Base-by-base conservation (phyloP, 2,113 vertebrate genomes). In the Albula glossodonta region DNA sequence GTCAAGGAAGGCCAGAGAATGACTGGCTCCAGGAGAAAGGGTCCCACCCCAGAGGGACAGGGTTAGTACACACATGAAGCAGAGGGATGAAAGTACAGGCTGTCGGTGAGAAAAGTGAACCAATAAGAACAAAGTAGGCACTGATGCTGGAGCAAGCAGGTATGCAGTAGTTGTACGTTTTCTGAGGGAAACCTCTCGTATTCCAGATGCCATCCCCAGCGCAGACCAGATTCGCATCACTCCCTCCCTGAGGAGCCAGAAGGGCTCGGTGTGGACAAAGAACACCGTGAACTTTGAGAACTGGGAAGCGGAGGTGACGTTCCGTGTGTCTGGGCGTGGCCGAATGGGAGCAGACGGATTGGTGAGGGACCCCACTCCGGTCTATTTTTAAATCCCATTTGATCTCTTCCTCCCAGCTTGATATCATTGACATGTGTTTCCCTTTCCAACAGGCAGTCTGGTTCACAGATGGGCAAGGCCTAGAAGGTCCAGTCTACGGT, bases 251-350 rank as follows among this genome's bases (percentile, higher is more conserved):
- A 97, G 97, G 92, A 99, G 98, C 91, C 98, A 99, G 74, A 96
- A 92, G 77, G 98, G 98, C 50, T 96, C 96, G 0, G 97, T 98
- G 51, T 99, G 98, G 98, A 97, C 97, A 3, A 99, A 98, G 92
- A 94, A 83, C 85, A 96, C 91, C 60, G 94, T 97, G 22, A 89
- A 84, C 84, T 98, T 99, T 91, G 94, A 97, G 48, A 90, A 96
- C 3, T 99, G 98, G 98, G 98, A 99, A 88, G 94, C 96, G 0
- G 97, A 98, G 90, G 97, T 99, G 92, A 98, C 98, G 0, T 99
- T 99, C 90, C 95, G 98, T 83, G 96, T 99, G 4, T 98, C 98
- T 0, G 98, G 98, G 83, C 93, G 98, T 94, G 97, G 98, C 78
- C 95, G 98, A 86, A 96, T 97, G 85, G 98, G 98, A 92, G 98